These are phyloP conservation scores for Anthrax anthrax DNA, from an alignment of 2,888 invertebrate genomes.

Conservation along the genomic window DNA sequence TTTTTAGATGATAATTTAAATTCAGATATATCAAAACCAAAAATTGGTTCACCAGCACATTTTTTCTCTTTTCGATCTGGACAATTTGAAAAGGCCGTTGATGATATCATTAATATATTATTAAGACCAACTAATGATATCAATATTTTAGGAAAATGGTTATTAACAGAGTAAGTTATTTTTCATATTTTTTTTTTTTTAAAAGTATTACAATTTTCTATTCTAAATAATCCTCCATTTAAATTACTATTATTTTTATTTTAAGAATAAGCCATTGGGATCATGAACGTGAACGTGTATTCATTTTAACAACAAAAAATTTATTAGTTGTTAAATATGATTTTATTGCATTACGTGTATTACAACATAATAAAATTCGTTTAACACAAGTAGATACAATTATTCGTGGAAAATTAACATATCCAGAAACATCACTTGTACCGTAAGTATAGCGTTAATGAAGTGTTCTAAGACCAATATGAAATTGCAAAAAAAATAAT, in stretches of 20 bases:
- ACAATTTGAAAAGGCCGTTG: slow-evolving; percentile 56
- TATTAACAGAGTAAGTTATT: slow-evolving; percentile 71
- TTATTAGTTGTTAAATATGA: slow-evolving; percentile 69
- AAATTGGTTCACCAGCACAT: slow-evolving; percentile 8
- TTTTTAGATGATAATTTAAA: too few species aligned
- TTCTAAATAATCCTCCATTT: too few species aligned
- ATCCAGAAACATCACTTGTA: slow-evolving; percentile 64
- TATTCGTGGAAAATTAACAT: slow-evolving; percentile 62
- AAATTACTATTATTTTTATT: not conserved
- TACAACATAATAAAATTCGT: slow-evolving; percentile 54
- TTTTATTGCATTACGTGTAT: slow-evolving; percentile 63
- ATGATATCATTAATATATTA: slow-evolving; percentile 50
- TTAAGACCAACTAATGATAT: slow-evolving; percentile 54
- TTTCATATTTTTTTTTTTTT: not conserved
- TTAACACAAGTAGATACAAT: slow-evolving; percentile 56
- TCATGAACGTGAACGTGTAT: slow-evolving; percentile 66
- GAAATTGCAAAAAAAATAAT: too few species aligned
- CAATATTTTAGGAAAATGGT: slow-evolving; percentile 57
- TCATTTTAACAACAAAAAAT: slow-evolving; percentile 57
- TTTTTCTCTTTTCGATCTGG: slow-evolving; percentile 56
- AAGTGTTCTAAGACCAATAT: not conserved
- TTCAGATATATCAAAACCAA: slow-evolving; percentile 3
- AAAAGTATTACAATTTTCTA: not conserved
- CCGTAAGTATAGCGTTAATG: slow-evolving; percentile 73
- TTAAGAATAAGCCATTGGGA: slow-evolving; percentile 77